These are phyloP conservation scores for Loriculus beryllinus DNA, from an alignment of 2,797 vertebrate genomes.

Conservation along the genomic window DNA sequence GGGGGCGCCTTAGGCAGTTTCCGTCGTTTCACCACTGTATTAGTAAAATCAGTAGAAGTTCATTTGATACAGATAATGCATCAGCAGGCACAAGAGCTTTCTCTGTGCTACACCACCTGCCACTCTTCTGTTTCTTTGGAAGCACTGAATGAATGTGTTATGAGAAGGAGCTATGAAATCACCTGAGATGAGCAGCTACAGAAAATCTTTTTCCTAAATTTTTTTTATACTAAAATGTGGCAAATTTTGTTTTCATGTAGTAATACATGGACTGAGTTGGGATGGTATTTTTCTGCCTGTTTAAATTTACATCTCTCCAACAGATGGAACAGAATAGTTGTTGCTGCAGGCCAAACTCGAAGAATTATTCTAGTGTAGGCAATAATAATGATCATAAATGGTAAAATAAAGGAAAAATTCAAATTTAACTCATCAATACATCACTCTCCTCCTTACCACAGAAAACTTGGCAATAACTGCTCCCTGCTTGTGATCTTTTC, in stretches of 20 bases:
- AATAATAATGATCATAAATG: conserved; percentile 17
- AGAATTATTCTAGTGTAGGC: conserved; percentile 1
- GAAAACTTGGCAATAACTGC: background rate
- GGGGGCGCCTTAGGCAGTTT: background rate
- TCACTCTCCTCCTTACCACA: background rate
- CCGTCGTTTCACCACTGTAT: background rate
- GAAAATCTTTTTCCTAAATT: background rate
- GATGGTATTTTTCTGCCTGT: conserved; percentile 1
- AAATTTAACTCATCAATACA: conserved; percentile 14
- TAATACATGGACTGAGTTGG: background rate
- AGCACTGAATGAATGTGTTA: background rate
- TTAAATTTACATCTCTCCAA: background rate
- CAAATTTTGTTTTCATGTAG: background rate
- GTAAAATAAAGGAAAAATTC: conserved; percentile 21
- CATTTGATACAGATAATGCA: background rate
- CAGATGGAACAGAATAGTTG: conserved; percentile 23
- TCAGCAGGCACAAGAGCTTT: background rate
- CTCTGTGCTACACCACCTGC: background rate
- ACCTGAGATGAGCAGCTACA: background rate
- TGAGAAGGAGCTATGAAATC: background rate
- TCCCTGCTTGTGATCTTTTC: background rate
- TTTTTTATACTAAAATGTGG: background rate
- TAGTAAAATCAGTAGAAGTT: background rate
- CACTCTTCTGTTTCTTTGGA: background rate
- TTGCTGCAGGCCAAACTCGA: background rate